A percentile compares a stretch with the other conserved stretches of the same genome.
These are phyloP conservation scores for Phrynosoma blainvillii DNA, from an alignment of 2,113 vertebrate genomes.

Conservation along the genomic window DNA sequence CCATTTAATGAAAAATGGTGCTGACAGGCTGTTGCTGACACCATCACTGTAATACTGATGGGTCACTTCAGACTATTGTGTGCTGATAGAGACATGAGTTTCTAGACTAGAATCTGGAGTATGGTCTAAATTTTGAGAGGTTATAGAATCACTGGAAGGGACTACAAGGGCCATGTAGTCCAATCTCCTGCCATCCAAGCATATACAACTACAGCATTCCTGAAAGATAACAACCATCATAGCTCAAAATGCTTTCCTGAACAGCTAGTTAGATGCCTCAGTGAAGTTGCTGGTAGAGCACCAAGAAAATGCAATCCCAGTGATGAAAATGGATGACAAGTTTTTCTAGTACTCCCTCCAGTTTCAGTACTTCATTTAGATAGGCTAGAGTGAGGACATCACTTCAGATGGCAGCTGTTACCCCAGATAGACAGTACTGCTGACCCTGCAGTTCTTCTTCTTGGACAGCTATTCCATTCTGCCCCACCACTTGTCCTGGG, in stretches of 20 bases:
- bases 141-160: background rate
- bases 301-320: background rate
- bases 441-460: too few relatives aligned
- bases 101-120: too few relatives aligned
- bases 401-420: too few relatives aligned
- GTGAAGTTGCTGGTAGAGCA: background rate
- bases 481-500: too few relatives aligned
- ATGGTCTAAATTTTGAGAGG: too few relatives aligned
- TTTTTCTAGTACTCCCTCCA: too few relatives aligned
- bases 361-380: too few relatives aligned
- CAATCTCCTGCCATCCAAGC: background rate
- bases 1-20: background rate
- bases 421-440: too few relatives aligned
- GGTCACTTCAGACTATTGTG: background rate
- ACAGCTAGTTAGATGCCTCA: background rate
- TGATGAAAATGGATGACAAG: background rate
- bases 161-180: too few relatives aligned
- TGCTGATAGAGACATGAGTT: background rate
- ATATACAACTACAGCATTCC: background rate
- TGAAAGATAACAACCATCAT: background rate
- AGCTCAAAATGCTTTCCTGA: background rate
- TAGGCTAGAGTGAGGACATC: too few relatives aligned
- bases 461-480: too few relatives aligned
- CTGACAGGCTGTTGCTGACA: background rate
- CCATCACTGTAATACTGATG: background rate